phyloP scores from a whole-genome alignment of 2,888 invertebrate genomes.

The Patella pellucida region DNA sequence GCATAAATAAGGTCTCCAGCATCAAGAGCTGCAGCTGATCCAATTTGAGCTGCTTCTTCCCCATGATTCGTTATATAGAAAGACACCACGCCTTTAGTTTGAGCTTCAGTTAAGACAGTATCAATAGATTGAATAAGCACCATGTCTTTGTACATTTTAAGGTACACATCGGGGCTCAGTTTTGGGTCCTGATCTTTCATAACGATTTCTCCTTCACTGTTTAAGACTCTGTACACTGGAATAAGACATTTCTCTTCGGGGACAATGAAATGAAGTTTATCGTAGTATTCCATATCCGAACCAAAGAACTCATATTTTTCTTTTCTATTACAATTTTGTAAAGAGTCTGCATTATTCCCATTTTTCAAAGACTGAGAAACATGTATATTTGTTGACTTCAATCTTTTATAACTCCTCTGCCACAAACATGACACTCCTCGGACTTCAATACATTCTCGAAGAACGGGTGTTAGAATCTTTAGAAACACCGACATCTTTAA shows the following conservation, averaged over 20 bases:
- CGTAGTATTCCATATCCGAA: no score
- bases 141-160: conserved; percentile 96
- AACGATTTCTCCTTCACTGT: conserved; percentile 78
- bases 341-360: no score
- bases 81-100: conserved; percentile 94
- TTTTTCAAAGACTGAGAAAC: no score
- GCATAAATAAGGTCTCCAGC: conserved; percentile 90
- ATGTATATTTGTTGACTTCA: no score
- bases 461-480: no score
- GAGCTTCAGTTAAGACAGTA: conserved; percentile 95
- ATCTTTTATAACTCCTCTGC: no score
- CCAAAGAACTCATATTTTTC: no score
- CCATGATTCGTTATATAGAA: conserved; percentile 99
- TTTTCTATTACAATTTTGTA: no score
- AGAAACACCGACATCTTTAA: no score
- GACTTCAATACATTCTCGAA: no score
- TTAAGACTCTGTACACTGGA: conserved; percentile 84
- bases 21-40: conserved; percentile 91
- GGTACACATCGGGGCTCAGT: conserved; percentile 79
- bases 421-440: no score
- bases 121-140: conserved; percentile 91
- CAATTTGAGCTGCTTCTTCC: conserved; percentile 96
- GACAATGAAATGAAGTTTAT: conserved; percentile 75
- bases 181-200: conserved; percentile 69
- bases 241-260: conserved; percentile 76